phyloP scores from a whole-genome alignment of 2,797 vertebrate genomes.

The Gobio occitaniae region DNA sequence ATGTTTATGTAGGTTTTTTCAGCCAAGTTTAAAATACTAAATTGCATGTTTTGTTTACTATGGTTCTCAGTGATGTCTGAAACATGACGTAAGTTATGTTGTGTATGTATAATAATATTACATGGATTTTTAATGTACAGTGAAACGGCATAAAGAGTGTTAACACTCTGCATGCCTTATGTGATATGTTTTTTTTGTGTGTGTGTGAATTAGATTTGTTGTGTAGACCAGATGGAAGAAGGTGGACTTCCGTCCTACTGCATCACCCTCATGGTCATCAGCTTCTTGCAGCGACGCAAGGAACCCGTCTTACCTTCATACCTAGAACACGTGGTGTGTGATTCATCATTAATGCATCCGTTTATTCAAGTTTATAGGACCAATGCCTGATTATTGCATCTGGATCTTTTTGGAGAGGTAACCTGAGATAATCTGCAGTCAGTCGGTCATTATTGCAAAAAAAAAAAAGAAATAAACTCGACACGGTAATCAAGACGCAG shows the following conservation, averaged over 20 bases:
- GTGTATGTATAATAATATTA: neutral
- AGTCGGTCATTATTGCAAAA: neutral
- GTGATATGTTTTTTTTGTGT: neutral
- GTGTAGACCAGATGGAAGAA: slow-evolving; percentile 88
- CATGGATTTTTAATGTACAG: neutral
- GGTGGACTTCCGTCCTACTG: slow-evolving; percentile 90
- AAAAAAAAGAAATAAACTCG: neutral
- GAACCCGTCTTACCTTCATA: slow-evolving; percentile 89
- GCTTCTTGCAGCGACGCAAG: slow-evolving; percentile 92
- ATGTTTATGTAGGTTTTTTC: neutral
- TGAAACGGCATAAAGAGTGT: neutral
- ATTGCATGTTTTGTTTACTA: neutral
- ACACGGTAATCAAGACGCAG: neutral
- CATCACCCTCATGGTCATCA: slow-evolving; percentile 90
- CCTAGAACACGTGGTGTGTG: slow-evolving; percentile 86
- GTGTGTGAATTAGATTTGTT: slow-evolving; percentile 82
- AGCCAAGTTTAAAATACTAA: neutral
- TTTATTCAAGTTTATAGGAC: slow-evolving; percentile 10
- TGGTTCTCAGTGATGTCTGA: neutral
- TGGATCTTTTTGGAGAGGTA: neutral
- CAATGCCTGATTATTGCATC: slow-evolving; percentile 4
- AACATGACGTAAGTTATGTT: neutral
- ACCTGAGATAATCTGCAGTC: neutral
- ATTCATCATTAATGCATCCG: slow-evolving; percentile 15
- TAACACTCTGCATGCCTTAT: neutral